phyloP scores from a whole-genome alignment of 2,797 vertebrate species.

The Pantherophis alleghaniensis region DNA sequence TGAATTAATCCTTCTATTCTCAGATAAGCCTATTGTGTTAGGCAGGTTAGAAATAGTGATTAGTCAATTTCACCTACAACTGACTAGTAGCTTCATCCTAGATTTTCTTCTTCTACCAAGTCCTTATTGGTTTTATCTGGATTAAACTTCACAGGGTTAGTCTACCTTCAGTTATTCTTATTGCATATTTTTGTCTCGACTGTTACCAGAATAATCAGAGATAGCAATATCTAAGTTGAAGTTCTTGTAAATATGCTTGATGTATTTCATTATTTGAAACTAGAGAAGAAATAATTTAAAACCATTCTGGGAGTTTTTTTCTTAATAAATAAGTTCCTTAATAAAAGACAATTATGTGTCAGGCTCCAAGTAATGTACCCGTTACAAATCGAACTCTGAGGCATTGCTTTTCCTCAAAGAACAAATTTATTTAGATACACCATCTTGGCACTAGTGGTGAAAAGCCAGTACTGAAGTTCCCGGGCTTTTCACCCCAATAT shows the following conservation, averaged over 20 bases:
- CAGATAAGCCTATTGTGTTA: not conserved
- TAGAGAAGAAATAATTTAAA: not conserved
- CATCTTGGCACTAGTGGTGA: no score
- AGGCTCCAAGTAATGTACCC: no score
- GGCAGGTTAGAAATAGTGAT: not conserved
- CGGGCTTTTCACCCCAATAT: no score
- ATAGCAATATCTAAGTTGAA: not conserved
- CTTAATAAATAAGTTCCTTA: not conserved
- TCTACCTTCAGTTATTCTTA: not conserved
- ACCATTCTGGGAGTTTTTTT: not conserved
- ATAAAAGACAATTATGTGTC: not conserved
- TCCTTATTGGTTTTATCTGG: not conserved
- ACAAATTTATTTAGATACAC: no score
- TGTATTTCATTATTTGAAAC: not conserved
- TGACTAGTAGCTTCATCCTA: not conserved
- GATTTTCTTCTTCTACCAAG: not conserved
- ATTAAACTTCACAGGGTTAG: not conserved
- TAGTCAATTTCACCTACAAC: not conserved
- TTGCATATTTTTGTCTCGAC: not conserved
- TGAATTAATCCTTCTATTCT: not conserved
- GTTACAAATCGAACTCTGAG: no score
- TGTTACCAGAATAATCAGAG: not conserved
- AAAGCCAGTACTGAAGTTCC: no score
- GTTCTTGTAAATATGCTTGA: not conserved
- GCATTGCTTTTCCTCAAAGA: no score